Percentiles rank a stretch among this genome's conserved stretches.
phyloP scores from a whole-genome alignment of 1,140 invertebrate species.

The Odontomachus brunneus region DNA sequence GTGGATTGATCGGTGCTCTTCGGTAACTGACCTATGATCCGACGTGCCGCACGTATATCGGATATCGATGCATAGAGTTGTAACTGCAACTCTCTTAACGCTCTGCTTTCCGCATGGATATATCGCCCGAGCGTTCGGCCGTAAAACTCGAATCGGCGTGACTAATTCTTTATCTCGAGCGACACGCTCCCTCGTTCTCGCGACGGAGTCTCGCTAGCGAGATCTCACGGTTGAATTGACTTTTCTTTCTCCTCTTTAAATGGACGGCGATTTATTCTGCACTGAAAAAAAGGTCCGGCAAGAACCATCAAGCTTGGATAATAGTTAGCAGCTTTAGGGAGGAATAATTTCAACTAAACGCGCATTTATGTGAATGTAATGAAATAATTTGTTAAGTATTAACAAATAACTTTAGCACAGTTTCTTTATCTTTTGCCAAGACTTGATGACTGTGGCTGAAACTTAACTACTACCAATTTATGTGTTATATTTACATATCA shows the following conservation, averaged over 20 bases:
- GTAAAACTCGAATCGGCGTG: slow-evolving; percentile 40
- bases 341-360: too few relatives aligned
- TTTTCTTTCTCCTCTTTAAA: neutral
- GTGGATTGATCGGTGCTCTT: slow-evolving; percentile 46
- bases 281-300: too few relatives aligned
- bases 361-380: too few relatives aligned
- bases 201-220: slow-evolving; percentile 7
- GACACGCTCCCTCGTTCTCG: slow-evolving; percentile 11
- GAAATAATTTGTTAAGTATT: too few relatives aligned
- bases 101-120: slow-evolving; percentile 42
- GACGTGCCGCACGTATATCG: slow-evolving; percentile 29
- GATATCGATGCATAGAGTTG: slow-evolving; percentile 54
- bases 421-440: too few relatives aligned
- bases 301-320: too few relatives aligned
- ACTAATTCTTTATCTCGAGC: slow-evolving; percentile 46
- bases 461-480: too few relatives aligned
- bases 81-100: slow-evolving; percentile 38
- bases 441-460: too few relatives aligned
- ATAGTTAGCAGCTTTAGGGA: too few relatives aligned
- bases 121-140: slow-evolving; percentile 34
- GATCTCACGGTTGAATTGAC: slow-evolving; percentile 8
- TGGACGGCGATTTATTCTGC: neutral
- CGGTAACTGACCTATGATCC: slow-evolving; percentile 46
- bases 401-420: too few relatives aligned
- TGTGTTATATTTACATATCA: too few relatives aligned